Evolutionary conservation across 2,113 vertebrate genomes (phyloP).

Genomic region (Syrmaticus mikado): DNA sequence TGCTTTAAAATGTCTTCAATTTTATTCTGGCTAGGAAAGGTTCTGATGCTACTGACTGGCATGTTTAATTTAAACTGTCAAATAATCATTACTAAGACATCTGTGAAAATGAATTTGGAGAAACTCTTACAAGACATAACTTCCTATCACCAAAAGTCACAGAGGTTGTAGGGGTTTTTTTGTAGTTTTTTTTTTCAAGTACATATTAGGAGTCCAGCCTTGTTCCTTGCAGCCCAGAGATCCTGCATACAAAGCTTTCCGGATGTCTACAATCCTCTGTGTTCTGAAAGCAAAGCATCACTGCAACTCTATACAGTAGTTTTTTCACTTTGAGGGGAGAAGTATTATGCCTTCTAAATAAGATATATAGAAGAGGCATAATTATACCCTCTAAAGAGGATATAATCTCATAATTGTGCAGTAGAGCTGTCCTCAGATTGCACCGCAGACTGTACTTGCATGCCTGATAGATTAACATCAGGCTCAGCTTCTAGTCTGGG

Average conservation of each 20-base stretch:
- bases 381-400: slow-evolving; percentile 63
- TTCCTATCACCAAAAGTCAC: neutral
- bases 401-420: slow-evolving; percentile 53
- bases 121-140: neutral
- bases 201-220: neutral
- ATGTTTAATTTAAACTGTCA: slow-evolving; percentile 62
- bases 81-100: slow-evolving; percentile 53
- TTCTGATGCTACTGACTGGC: neutral
- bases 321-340: neutral
- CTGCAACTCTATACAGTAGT: neutral
- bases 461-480: slow-evolving; percentile 57
- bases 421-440: slow-evolving; percentile 67
- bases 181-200: neutral
- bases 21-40: slow-evolving; percentile 32
- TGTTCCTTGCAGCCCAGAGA: slow-evolving; percentile 6
- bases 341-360: slow-evolving; percentile 34
- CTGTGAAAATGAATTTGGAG: slow-evolving; percentile 51
- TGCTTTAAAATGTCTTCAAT: slow-evolving; percentile 31
- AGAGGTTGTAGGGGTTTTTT: neutral
- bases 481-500: slow-evolving; percentile 27
- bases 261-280: neutral
- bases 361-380: slow-evolving; percentile 50
- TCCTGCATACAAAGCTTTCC: slow-evolving; percentile 20
- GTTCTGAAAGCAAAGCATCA: neutral
- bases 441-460: slow-evolving; percentile 35